Base-by-base conservation (phyloP, 2,797 vertebrate species). In the Pygocentrus nattereri region DNA sequence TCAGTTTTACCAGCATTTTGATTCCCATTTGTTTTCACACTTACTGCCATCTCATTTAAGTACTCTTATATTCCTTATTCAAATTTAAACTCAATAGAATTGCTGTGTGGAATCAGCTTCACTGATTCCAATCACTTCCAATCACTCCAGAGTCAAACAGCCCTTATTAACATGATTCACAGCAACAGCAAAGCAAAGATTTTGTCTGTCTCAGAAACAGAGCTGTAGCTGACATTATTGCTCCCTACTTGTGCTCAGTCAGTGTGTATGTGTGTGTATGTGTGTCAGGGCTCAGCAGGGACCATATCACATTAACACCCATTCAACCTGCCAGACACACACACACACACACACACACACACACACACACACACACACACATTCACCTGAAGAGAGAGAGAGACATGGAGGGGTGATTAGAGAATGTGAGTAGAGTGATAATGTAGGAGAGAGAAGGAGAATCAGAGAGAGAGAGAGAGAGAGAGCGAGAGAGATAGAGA, bases 231-330 rank as follows among this genome's bases (percentile, higher is more conserved):
- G 62, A 38, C 31, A 38, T 15, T 25, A n/a, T 21, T 19, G 31
- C 31, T 76, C 62, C 64, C 64, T 44, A 25, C 30, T 41, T 49
- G 49, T 25, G 16, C 18, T 19, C 18, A 19, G 47, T 49, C 15
- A 49, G 47, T 50, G 49, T 44, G 41, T 44, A 12, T 62, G 59
- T 30, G 47, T 49, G 47, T 49, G 47, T 49, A 47, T 54, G 52
- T 54, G 52, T 56, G n/a, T 44, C 44, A 21, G 27, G 13, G n/a
- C 59, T 41, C 59, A 30, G 21, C 69, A 79, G 70, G 47, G 34
- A 41, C 41, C 1, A 56, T n/a, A 44, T 75, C 79, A 81, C 47
- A 81, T 81, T 84, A 80, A 61, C 79, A 84, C 83, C 75, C 52
- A 61, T 75, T 75, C 23, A 62, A 78, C 50, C 69, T 81, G 79